Evolutionary conservation across 1,140 invertebrate species (phyloP), one percentile per base, ranked within the genome.

Genomic region (Aphis craccivora): DNA sequence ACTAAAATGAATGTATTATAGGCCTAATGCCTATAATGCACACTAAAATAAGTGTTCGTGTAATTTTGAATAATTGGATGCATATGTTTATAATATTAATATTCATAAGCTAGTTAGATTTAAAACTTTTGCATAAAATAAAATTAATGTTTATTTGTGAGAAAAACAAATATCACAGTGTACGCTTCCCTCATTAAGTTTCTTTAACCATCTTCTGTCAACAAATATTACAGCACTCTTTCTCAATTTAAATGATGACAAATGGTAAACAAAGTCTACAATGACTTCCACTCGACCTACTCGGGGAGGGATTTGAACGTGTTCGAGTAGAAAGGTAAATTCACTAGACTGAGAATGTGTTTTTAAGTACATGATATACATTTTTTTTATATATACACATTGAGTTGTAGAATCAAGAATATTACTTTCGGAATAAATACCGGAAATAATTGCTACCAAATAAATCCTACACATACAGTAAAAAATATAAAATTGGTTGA

Each of bases 201-300:
- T 37, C 87, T 89, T 89, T 89, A 37, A 51, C 51, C 51, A 55
- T 89, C 45, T 89, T 37, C 87, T 89, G 87, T 55, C 87, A 89
- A 89, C 87, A 89, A 89, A 55, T 53, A 89, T 60, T 37, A 55
- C 37, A 6, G 37, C 53, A 30, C 88, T 60, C 35, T 60, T 40
- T 60, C 53, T 37, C 87, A 89, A 89, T 89, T 89, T 89, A n/a
- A 89, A 89, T 53, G 53, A 90, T 37, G 51, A 90, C 88, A 43
- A 60, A 14, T 60, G 37, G 88, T 90, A 90, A 90, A 90, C 88
- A 60, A 60, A 60, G 11, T 90, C 37, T 25, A 60, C 88, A 40
- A 90, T 90, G 88, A 90, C 88, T 60, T 90, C 51, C 88, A 90
- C 88, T 90, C 53, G 88, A 90, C 88, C 88, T 90, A 55, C 37